These are phyloP conservation scores for Caenorhabditis remanei DNA, from an alignment of 1,140 invertebrate genomes.

Conservation along the genomic window DNA sequence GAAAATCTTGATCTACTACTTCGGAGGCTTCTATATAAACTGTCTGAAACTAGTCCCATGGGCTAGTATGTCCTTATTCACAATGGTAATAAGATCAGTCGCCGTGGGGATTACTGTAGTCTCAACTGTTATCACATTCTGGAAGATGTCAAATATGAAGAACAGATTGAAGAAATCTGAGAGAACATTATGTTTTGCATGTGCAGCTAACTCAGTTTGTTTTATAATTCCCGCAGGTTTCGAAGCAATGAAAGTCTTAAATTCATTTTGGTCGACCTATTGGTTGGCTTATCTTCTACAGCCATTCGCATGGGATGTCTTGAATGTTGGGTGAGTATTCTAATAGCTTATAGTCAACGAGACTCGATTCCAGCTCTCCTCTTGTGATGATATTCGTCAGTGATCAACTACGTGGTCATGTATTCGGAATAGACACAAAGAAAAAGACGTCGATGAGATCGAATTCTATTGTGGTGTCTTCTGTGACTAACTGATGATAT, in stretches of 20 bases:
- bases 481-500: neutral
- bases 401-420: neutral
- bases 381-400: neutral
- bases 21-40: slow-evolving; percentile 14
- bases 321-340: slow-evolving; percentile 24
- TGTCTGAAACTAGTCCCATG: neutral
- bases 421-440: neutral
- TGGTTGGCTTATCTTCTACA: slow-evolving; percentile 20
- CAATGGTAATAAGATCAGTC: neutral
- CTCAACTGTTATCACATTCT: slow-evolving; percentile 17
- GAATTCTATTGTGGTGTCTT: neutral
- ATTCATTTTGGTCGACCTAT: neutral
- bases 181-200: neutral
- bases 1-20: slow-evolving; percentile 13
- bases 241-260: neutral
- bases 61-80: slow-evolving; percentile 22
- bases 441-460: neutral
- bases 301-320: slow-evolving; percentile 38
- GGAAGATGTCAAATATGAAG: slow-evolving; percentile 26
- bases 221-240: slow-evolving; percentile 5
- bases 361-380: neutral
- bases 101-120: slow-evolving; percentile 13
- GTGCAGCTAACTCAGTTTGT: neutral
- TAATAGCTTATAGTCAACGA: neutral
- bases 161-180: neutral